A percentile compares a stretch with the other conserved stretches of the same genome.
phyloP scores from a whole-genome alignment of 2,797 vertebrate genomes.

The Muraenolepis orangiensis region DNA sequence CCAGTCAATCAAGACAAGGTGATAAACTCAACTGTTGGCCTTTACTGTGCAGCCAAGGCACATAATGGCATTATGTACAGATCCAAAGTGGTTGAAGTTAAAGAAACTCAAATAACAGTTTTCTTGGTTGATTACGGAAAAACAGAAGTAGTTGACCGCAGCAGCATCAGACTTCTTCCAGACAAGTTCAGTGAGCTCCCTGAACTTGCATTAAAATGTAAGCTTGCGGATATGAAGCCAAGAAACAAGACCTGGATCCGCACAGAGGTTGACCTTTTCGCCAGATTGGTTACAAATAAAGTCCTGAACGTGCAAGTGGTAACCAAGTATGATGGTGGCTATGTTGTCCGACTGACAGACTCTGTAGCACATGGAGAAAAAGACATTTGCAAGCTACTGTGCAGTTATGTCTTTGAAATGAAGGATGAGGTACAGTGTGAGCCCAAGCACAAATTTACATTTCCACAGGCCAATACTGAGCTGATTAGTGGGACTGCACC shows the following conservation, averaged over 20 bases:
- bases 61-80: conserved; percentile 80
- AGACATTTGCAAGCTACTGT: conserved; percentile 77
- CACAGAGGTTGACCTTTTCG: conserved; percentile 77
- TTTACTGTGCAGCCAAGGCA: conserved; percentile 81
- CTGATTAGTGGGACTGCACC: conserved; percentile 16
- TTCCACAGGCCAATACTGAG: conserved; percentile 11
- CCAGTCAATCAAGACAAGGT: conserved; percentile 57
- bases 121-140: conserved; percentile 84
- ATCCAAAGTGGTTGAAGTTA: conserved; percentile 71
- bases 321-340: conserved; percentile 61
- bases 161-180: conserved; percentile 73
- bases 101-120: conserved; percentile 62
- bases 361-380: conserved; percentile 69
- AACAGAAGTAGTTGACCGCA: conserved; percentile 67
- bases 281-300: conserved; percentile 77
- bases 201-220: conserved; percentile 79
- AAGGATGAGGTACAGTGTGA: conserved; percentile 50
- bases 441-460: conserved; percentile 9
- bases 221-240: conserved; percentile 75
- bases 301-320: conserved; percentile 71
- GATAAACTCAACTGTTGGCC: conserved; percentile 68
- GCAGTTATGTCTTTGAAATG: conserved; percentile 68
- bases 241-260: conserved; percentile 74
- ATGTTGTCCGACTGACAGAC: conserved; percentile 78
- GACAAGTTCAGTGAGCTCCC: conserved; percentile 76